Base-by-base conservation (phyloP, 2,888 invertebrate species). In the Oasisia sp. region DNA sequence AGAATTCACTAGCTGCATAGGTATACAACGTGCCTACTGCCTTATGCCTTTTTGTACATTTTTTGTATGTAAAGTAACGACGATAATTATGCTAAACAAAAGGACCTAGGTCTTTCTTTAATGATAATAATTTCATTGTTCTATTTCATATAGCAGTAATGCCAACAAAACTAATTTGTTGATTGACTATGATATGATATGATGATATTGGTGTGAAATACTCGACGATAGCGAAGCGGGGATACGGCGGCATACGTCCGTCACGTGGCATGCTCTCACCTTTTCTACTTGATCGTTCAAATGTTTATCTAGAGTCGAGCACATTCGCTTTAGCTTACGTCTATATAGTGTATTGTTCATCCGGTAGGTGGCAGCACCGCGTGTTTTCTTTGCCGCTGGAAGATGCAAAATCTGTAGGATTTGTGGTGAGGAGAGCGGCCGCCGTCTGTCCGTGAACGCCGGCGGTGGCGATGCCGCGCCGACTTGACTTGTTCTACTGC, bases 1-100 rank as follows among this genome's bases (percentile, higher is more conserved):
- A 74, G 74, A 74, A 74, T 74, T 74, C 74, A 74, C 74, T 74
- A 74, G 74, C 74, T 74, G 74, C 74, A n/a, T 74, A 74, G 74
- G 74, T 74, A 74, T 74, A 74, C 74, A 74, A 74, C 74, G n/a
- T 74, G 74, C 74, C 74, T 74, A 74, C 14, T 74, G 74, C 74
- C 74, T 74, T 74, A 74, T 74, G 74, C 74, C 74, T 74, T 74
- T 74, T 74, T 74, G 74, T 74, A 74, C 74, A 74, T 74, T 74
- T 74, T 74, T 38, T 38, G 38, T 38, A 38, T 74, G 74, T 74
- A 74, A 74, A 74, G 74, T 74, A 74, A 27, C n/a, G 74, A 74
- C 74, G 27, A 74, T 27, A 74, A 74, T 74, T 74, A 74, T 74
- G 74, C 74, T 74, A 74, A 74, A 74, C 74, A 27, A 74, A 74